Base-by-base conservation (phyloP, 2,888 invertebrate genomes). In the Mythimna vitellina region DNA sequence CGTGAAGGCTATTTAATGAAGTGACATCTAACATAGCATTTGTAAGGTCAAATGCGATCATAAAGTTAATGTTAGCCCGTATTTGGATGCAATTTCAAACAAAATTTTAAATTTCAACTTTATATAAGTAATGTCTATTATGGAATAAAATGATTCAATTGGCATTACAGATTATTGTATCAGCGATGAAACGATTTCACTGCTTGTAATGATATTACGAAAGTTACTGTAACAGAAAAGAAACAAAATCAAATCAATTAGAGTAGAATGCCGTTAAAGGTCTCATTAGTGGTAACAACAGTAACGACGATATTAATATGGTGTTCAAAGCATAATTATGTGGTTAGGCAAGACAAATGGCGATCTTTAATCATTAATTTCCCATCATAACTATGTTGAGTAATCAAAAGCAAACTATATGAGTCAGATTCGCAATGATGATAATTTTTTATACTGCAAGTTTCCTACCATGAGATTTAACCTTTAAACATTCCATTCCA, bases 251-350 rank as follows among this genome's bases (percentile, higher is more conserved):
- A 53, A 78, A 71, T 54, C 53, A 77, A 77, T 62, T 62, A 71
- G 56, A 76, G 64, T 57, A 65, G 76, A 86, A 83, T 85, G 84
- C 72, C 79, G 76, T 78, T 81, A 83, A 84, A 80, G 73, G 76
- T 72, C 80, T 83, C 80, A 85, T 87, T 86, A 85, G 70, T 63
- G 69, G 73, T 71, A 61, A 79, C 67, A 71, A 73, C 12, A 68
- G 70, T 72, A 60, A 78, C 70, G 67, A 73, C 8, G 70, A 65
- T 76, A 76, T 82, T 70, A 82, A 76, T 77, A 80, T 73, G 64
- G 76, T 78, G 80, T 80, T 87, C 82, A 80, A 71, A 80, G 72
- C 86, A 86, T 86, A 87, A 84, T 85, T 84, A 89, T 87, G 88
- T 79, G 72, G 84, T 86, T 84, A 73, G 51, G 51, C 51, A 82